Percentiles rank a stretch among this genome's conserved stretches.
phyloP scores from a whole-genome alignment of 2,797 vertebrate genomes.

The Anableps anableps region DNA sequence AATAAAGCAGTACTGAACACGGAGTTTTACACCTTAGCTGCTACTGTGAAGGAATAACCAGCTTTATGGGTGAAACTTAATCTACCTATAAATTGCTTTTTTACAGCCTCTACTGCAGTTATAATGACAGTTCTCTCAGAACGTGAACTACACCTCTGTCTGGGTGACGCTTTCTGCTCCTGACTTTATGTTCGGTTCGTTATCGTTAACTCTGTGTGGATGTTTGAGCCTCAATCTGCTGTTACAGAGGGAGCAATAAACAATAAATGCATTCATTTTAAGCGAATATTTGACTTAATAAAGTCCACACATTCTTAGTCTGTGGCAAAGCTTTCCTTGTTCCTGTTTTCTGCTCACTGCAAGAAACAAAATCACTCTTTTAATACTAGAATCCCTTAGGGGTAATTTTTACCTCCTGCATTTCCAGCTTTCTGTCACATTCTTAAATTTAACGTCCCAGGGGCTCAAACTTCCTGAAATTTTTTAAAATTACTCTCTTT shows the following conservation, averaged over 20 bases:
- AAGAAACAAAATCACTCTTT: background rate
- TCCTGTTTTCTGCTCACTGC: background rate
- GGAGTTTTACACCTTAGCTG: slow-evolving; percentile 57
- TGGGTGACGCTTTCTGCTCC: slow-evolving; percentile 4
- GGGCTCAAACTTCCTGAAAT: background rate
- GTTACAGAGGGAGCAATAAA: background rate
- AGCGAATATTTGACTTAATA: background rate
- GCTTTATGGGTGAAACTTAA: slow-evolving; percentile 73
- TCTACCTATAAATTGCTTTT: slow-evolving; percentile 74
- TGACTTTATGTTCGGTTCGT: slow-evolving; percentile 4
- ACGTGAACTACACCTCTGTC: slow-evolving; percentile 19
- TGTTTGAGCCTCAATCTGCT: background rate
- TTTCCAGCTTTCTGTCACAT: background rate
- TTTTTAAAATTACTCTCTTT: background rate
- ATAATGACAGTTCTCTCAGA: slow-evolving; percentile 34
- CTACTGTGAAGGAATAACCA: slow-evolving; percentile 61
- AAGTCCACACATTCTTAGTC: background rate
- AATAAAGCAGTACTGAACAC: slow-evolving; percentile 65
- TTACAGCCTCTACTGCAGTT: slow-evolving; percentile 49
- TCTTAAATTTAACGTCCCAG: background rate
- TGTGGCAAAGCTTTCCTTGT: background rate
- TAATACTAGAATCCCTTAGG: background rate
- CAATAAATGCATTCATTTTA: background rate
- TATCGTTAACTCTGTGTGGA: background rate
- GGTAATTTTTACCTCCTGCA: background rate